Percentiles rank a stretch among this genome's conserved stretches.
Evolutionary conservation across 2,797 vertebrate species (phyloP).

Genomic region (Bufotes viridis): DNA sequence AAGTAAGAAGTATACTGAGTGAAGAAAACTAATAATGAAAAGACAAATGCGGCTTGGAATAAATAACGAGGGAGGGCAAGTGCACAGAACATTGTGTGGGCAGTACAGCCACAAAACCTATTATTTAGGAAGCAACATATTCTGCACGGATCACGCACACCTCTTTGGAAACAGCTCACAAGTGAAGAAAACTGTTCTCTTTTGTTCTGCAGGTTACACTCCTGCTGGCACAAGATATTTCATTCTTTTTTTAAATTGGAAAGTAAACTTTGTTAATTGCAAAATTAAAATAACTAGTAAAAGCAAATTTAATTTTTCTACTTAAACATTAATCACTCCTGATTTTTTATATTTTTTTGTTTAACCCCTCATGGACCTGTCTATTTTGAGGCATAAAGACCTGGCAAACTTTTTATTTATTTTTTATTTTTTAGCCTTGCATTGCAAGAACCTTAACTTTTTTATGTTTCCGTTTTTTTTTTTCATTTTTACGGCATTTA

Average conservation of each 20-base stretch:
- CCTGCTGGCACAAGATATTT: neutral
- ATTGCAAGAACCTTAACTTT: too few species aligned
- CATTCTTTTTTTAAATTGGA: neutral
- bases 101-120: conserved; percentile 29
- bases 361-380: too few species aligned
- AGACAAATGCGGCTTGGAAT: conserved; percentile 3
- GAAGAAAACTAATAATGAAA: conserved; percentile 39
- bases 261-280: neutral
- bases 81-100: conserved; percentile 56
- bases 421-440: too few species aligned
- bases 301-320: neutral
- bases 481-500: too few species aligned
- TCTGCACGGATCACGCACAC: neutral
- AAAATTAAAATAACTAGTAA: neutral
- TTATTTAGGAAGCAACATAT: conserved; percentile 45
- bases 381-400: too few species aligned
- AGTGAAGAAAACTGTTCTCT: conserved; percentile 11
- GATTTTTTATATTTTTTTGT: too few species aligned
- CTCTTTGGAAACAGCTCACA: conserved; percentile 15
- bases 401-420: too few species aligned
- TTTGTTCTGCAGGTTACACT: conserved; percentile 11
- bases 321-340: neutral
- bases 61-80: conserved; percentile 23
- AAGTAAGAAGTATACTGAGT: neutral
- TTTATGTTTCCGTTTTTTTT: too few species aligned